Conservation (phyloP, 2,113 vertebrate genomes). For the Callipepla californica region DNA sequence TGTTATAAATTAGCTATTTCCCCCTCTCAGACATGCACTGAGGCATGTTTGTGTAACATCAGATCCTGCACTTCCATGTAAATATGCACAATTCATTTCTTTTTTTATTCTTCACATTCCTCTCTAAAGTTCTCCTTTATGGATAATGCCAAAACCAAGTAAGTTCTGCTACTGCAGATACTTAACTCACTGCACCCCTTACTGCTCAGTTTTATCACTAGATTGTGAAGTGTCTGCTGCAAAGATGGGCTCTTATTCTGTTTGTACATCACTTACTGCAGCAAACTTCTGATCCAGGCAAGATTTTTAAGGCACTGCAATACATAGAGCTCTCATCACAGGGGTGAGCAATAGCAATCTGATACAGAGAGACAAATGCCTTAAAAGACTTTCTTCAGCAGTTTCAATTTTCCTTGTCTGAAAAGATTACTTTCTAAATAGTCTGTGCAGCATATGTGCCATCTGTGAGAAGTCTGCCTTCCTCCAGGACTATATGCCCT, state of each 20-base stretch:
- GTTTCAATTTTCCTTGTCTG: background rate
- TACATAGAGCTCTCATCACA: background rate
- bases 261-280: background rate
- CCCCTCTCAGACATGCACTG: background rate
- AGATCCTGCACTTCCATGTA: constrained; percentile 34
- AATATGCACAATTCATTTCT: constrained; percentile 42
- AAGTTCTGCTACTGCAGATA: background rate
- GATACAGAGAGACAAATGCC: background rate
- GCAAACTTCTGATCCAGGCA: background rate
- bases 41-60: background rate
- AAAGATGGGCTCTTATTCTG: background rate
- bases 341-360: background rate
- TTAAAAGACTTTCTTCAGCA: background rate
- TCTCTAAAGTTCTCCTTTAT: constrained; percentile 51
- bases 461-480: background rate
- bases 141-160: background rate
- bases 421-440: constrained; percentile 19
- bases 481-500: background rate
- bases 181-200: background rate
- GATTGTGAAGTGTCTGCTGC: background rate
- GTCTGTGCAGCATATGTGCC: background rate
- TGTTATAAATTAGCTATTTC: constrained; percentile 10
- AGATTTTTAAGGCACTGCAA: background rate
- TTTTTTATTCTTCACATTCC: constrained; percentile 42
- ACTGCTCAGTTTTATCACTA: background rate